Evolutionary conservation across 2,888 invertebrate species (phyloP).

Genomic region (Sesia bembeciformis): DNA sequence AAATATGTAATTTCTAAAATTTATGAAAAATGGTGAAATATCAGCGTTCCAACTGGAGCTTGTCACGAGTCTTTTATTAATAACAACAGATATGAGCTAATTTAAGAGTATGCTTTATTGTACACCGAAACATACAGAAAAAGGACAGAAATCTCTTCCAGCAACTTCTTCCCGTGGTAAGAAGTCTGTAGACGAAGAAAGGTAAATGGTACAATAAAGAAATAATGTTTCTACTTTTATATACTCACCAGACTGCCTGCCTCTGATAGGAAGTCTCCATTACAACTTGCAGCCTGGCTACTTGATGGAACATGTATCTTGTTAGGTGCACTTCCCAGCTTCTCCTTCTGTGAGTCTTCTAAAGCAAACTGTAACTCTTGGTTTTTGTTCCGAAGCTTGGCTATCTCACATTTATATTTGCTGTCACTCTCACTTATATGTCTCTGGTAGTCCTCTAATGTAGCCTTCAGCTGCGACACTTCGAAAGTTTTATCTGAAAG

Average conservation of each 20-base stretch:
- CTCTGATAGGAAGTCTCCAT: conserved; percentile 70
- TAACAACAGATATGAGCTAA: too few relatives aligned
- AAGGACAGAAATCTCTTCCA: too few relatives aligned
- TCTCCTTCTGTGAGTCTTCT: conserved; percentile 61
- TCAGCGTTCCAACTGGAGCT: too few relatives aligned
- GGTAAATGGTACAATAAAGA: too few relatives aligned
- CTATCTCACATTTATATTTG: conserved; percentile 73
- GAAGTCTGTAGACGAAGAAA: too few relatives aligned
- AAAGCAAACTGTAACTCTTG: conserved; percentile 59
- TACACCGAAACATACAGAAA: too few relatives aligned
- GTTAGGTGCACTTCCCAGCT: conserved; percentile 42
- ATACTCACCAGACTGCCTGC: conserved; percentile 73
- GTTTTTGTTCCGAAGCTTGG: conserved; percentile 73
- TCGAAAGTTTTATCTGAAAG: conserved; percentile 85
- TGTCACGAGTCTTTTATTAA: too few relatives aligned
- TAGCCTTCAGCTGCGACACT: conserved; percentile 78
- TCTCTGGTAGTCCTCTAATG: conserved; percentile 79
- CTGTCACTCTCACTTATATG: conserved; percentile 77
- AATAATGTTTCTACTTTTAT: too few relatives aligned
- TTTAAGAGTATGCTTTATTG: too few relatives aligned
- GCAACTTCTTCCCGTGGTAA: too few relatives aligned
- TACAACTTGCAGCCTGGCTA: conserved; percentile 64
- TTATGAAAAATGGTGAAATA: too few relatives aligned
- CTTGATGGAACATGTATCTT: conserved; percentile 43
- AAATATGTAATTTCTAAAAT: too few relatives aligned